Evolutionary conservation across 2,797 vertebrate species (phyloP).

Genomic region (Phaenicophaeus curvirostris): DNA sequence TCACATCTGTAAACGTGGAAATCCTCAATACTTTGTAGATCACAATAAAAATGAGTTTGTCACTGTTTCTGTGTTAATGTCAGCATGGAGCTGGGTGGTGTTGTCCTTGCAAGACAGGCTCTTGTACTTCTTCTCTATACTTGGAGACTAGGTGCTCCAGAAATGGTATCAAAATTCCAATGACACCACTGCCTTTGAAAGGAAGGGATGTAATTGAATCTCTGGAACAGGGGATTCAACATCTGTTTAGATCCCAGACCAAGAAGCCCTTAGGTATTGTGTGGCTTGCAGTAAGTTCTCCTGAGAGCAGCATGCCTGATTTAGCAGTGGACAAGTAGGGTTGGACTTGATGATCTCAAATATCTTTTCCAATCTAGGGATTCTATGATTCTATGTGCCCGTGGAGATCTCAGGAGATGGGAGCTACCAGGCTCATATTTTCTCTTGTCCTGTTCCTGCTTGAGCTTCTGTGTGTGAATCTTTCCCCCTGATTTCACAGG

Average conservation of each 20-base stretch:
- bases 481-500: not conserved
- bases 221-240: not conserved
- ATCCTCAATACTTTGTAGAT: not conserved
- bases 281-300: not conserved
- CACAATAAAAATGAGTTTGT: not conserved
- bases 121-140: not conserved
- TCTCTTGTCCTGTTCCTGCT: not conserved
- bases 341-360: too few relatives aligned
- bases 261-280: not conserved
- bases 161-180: not conserved
- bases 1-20: not conserved
- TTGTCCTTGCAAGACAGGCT: not conserved
- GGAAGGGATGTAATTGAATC: not conserved
- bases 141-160: not conserved
- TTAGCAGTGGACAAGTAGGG: too few relatives aligned
- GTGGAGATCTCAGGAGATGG: not conserved
- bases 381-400: too few relatives aligned
- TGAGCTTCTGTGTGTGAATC: not conserved
- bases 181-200: not conserved
- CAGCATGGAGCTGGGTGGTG: not conserved
- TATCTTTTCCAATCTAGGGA: too few relatives aligned
- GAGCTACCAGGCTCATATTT: not conserved
- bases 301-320: not conserved
- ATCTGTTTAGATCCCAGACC: not conserved
- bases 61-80: not conserved